Evolutionary conservation across 2,888 invertebrate genomes (phyloP).

Genomic region (Andrena dorsata): DNA sequence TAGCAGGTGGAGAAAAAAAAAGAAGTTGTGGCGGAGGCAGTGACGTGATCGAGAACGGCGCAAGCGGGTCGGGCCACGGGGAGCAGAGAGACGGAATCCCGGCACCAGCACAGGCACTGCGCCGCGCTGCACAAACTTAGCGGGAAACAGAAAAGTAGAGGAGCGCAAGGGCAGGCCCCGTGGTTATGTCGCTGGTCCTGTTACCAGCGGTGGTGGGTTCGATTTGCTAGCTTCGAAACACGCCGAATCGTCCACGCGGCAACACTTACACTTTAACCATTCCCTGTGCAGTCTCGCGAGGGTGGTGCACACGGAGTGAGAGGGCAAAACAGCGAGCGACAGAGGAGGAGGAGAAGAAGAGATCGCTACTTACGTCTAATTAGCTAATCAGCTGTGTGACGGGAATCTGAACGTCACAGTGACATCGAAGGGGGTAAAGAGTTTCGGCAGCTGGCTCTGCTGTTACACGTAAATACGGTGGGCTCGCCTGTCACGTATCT

Average conservation of each 20-base stretch:
- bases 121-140: background rate
- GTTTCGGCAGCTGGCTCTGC: background rate
- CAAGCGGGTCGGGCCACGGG: background rate
- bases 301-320: constrained; percentile 9
- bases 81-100: background rate
- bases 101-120: background rate
- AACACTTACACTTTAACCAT: constrained; percentile 48
- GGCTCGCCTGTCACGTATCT: background rate
- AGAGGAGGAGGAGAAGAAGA: too few relatives aligned
- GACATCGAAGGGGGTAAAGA: background rate
- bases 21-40: constrained; percentile 8
- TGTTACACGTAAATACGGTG: background rate
- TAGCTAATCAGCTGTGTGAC: too few relatives aligned
- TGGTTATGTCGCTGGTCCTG: constrained; percentile 35
- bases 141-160: background rate
- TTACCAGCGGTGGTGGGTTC: constrained; percentile 43
- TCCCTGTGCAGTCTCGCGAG: constrained; percentile 38
- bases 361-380: too few relatives aligned
- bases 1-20: constrained; percentile 8
- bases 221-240: constrained; percentile 25
- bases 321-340: too few relatives aligned
- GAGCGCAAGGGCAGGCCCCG: constrained; percentile 45
- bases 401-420: too few relatives aligned
- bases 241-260: constrained; percentile 46
- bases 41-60: background rate